Evolutionary conservation across 2,888 invertebrate species (phyloP).

Genomic region (Tipula lateralis): DNA sequence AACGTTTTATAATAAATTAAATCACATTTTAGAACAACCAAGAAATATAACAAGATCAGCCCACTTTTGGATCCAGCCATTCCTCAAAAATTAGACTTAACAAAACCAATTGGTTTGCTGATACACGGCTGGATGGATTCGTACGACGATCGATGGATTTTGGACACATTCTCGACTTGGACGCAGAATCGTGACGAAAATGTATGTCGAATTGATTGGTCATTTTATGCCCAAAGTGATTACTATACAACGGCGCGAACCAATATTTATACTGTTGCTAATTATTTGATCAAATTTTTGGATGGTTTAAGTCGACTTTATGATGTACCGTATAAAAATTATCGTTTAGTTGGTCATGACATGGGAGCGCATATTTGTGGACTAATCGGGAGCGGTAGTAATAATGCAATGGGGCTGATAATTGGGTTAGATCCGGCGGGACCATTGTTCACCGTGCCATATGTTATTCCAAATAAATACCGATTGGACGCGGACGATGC

Average conservation of each 20-base stretch:
- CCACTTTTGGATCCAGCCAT: too few relatives aligned
- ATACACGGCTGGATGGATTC: constrained; percentile 48
- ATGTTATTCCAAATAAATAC: not conserved
- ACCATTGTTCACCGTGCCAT: not conserved
- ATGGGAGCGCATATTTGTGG: not conserved
- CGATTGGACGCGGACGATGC: not conserved
- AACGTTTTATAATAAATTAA: too few relatives aligned
- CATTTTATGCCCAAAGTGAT: not conserved
- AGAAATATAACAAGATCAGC: too few relatives aligned
- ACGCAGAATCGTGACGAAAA: not conserved
- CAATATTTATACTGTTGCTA: not conserved
- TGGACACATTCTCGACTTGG: constrained; percentile 40
- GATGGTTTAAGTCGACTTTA: not conserved
- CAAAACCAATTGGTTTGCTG: too few relatives aligned
- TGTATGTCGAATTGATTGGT: not conserved
- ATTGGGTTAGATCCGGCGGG: not conserved
- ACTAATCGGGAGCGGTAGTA: not conserved
- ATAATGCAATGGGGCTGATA: not conserved
- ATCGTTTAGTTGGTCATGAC: not conserved
- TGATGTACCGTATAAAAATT: not conserved
- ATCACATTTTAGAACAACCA: too few relatives aligned
- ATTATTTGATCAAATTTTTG: not conserved
- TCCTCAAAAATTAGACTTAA: too few relatives aligned
- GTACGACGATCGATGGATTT: constrained; percentile 45
- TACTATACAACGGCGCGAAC: not conserved